phyloP scores from a whole-genome alignment of 2,888 invertebrate species.

The Parascotia fuliginaria region DNA sequence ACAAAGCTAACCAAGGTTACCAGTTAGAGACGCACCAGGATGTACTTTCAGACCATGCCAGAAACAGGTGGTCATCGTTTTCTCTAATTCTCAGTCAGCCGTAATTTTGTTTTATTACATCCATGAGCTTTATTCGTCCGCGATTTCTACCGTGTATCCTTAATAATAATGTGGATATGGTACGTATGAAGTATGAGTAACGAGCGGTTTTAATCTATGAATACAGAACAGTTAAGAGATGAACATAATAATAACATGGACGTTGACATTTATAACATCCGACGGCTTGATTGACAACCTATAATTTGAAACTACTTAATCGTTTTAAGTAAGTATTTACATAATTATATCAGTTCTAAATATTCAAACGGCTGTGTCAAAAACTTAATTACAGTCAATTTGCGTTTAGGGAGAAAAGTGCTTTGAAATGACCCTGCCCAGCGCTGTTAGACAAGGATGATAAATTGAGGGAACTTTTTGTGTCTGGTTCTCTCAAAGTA shows the following conservation, averaged over 20 bases:
- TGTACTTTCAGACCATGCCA: constrained; percentile 41
- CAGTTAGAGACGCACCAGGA: constrained; percentile 44
- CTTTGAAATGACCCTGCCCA: constrained; percentile 41
- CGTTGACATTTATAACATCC: constrained; percentile 2
- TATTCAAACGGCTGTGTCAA: constrained; percentile 16
- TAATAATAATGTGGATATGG: constrained; percentile 17
- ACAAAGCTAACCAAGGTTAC: constrained; percentile 36
- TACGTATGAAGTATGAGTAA: constrained; percentile 5
- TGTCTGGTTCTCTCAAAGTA: constrained; percentile 38
- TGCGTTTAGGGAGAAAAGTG: constrained; percentile 31
- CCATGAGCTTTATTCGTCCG: constrained; percentile 35
- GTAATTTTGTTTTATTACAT: constrained; percentile 58
- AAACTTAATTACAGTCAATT: constrained; percentile 34
- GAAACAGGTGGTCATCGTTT: constrained; percentile 53
- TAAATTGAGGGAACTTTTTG: constrained; percentile 47
- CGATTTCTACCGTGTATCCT: constrained; percentile 45
- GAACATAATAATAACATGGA: constrained; percentile 6
- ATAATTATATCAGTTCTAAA: constrained; percentile 8
- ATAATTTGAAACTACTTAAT: constrained; percentile 1
- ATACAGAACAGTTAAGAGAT: constrained; percentile 14
- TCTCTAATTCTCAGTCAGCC: constrained; percentile 44
- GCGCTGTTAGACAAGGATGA: constrained; percentile 39
- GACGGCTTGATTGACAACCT: constrained; percentile 1
- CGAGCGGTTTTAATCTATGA: constrained; percentile 16
- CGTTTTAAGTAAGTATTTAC: neutral